Conservation (phyloP, 2,888 invertebrate genomes). For the Tetranychus truncatus region DNA sequence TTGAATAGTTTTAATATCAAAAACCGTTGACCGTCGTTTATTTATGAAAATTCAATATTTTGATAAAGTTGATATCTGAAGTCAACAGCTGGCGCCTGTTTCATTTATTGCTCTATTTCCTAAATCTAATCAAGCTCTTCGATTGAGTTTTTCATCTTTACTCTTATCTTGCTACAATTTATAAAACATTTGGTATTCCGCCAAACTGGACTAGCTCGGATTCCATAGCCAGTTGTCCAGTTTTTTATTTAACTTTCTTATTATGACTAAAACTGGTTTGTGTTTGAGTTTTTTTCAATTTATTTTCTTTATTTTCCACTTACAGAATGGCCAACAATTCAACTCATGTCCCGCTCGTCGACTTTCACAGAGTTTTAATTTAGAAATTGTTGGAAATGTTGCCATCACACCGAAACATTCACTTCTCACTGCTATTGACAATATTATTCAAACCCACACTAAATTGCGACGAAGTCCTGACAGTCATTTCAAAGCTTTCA, state of each 20-base stretch:
- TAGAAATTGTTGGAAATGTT: slow-evolving; percentile 73
- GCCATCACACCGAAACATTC: slow-evolving; percentile 70
- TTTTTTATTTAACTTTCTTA: no score
- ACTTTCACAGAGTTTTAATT: slow-evolving; percentile 72
- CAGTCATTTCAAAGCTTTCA: slow-evolving; percentile 93
- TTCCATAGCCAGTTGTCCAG: not conserved
- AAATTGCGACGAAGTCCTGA: slow-evolving; percentile 84
- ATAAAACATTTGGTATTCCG: no score
- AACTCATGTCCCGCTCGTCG: slow-evolving; percentile 89
- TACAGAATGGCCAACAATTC: slow-evolving; percentile 63
- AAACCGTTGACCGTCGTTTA: no score
- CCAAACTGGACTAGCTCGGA: not conserved
- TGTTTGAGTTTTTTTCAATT: not conserved
- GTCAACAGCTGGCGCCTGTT: no score
- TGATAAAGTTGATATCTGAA: no score
- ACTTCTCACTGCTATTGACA: slow-evolving; percentile 72
- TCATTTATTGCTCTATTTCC: no score
- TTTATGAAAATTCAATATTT: no score
- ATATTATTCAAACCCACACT: slow-evolving; percentile 71
- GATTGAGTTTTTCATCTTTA: no score
- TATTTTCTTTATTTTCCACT: slow-evolving; percentile 7
- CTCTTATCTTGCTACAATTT: no score
- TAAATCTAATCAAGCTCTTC: no score
- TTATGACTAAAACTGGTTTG: not conserved
- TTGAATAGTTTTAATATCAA: no score